Evolutionary conservation across 2,113 vertebrate species (phyloP).

Genomic region (Ochotona curzoniae): DNA sequence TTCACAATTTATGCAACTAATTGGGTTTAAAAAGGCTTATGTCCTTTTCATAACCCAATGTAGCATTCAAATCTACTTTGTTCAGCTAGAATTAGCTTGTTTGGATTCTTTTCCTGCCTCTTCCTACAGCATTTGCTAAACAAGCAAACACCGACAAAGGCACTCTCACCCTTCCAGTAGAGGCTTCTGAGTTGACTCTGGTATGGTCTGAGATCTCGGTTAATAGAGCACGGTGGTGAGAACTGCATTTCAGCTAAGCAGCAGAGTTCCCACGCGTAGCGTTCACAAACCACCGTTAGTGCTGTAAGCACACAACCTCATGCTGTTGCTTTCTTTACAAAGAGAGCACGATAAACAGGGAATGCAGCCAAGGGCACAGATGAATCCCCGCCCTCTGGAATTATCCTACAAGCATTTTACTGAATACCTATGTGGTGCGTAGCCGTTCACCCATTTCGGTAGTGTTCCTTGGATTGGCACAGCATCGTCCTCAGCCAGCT

Average conservation of each 20-base stretch:
- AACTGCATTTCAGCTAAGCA: neutral
- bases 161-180: rapidly evolving
- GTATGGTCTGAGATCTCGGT: rapidly evolving
- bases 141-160: neutral
- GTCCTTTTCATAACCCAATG: neutral
- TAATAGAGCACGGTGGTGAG: neutral
- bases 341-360: neutral
- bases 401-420: neutral
- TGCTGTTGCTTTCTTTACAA: neutral
- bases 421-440: neutral
- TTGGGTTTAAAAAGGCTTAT: neutral
- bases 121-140: neutral
- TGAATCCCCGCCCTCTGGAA: neutral
- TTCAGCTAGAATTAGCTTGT: neutral
- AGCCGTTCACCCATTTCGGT: neutral
- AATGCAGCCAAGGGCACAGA: neutral
- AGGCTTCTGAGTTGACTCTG: neutral
- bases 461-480: neutral
- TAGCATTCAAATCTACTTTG: neutral
- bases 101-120: neutral
- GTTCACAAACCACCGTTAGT: neutral
- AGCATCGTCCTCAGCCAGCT: neutral
- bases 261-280: neutral
- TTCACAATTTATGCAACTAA: neutral
- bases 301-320: rapidly evolving